Evolutionary conservation across 2,888 invertebrate genomes (phyloP), one percentile per base, ranked within the genome.

Genomic region (Perdita meconis): DNA sequence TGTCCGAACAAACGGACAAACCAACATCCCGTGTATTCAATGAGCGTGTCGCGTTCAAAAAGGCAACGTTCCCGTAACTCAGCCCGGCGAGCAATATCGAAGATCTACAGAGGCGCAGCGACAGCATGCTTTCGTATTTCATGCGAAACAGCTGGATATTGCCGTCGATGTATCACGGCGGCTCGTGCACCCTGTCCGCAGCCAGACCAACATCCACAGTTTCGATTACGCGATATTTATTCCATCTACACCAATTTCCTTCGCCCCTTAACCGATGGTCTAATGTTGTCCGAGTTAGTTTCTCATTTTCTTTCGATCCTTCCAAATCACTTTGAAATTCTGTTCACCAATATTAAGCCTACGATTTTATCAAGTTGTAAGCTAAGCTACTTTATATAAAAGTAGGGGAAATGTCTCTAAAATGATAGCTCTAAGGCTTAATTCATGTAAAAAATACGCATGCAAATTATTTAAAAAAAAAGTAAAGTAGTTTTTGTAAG

Each of bases 61-160:
- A 57, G 51, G 64, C 64, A 71, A 74, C 74, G 66, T 10, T 69
- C 77, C 47, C 82, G 80, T 84, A 82, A 82, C 66, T 84, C 84
- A 84, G 53, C 34, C 34, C 38, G 26, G 40, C 44, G 34, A 42
- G 82, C 76, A 85, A 84, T 82, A 85, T 84, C 78, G 76, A 70
- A 69, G 76, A 84, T 78, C 68, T 71, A 66, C 70, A 40, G 77
- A 72, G 66, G 69, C 10, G 40, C 68, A 67, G 22, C 71, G 74
- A 72, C 72, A 69, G 59, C 68, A 12, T 44, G 78, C 81, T 83
- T 83, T 81, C 81, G 83, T 79, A 81, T 83, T 81, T 83, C 82
- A 84, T 69, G 71, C 76, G 76, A 77, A 84, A 82, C 80, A 73
- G 75, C 78, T 83, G 80, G 76, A 84, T 84, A 84, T 84, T 84